Base-by-base conservation (phyloP, 2,113 vertebrate species). In the Trematomus loennbergii region DNA sequence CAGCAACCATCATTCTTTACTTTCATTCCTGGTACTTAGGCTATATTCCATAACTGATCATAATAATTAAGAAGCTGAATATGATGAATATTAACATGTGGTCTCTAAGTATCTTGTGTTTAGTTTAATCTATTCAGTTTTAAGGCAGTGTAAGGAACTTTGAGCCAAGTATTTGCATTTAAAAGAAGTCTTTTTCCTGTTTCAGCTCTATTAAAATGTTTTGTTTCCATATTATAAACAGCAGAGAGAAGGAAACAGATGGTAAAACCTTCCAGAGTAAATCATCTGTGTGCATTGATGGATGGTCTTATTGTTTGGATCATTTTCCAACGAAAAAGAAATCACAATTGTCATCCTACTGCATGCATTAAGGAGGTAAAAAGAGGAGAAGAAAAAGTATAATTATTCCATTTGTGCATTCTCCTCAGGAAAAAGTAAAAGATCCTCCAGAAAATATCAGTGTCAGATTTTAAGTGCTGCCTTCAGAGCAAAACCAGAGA, bases 381-480 rank as follows among this genome's bases (percentile, higher is more conserved):
- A 62, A 29, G 15, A 7, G 1, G 8, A 67, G 43, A 11, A 33
- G 45, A 52, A 16, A 49, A 59, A 5, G 20, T 43, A 3, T 54
- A 64, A 75, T 48, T 9, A 62, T 22, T 72, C 16, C 3, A 1
- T 18, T 58, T 62, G 61, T 46, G 53, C 36, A 52, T 71, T 72
- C 13, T 40, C 33, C 43, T 75, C 54, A 66, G 49, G 49, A 33
- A 40, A 29, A 57, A 75, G 16, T 29, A 16, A 55, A 71, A 75
- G 20, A 52, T 46, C 22, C n/a, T 20, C 2, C 4, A 36, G 50
- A 75, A 40, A 65, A 22, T 15, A 13, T 61, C 4, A 57, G 57
- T 50, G 52, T 79, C 52, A 25, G 49, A 72, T 59, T 72, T 64
- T 10, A 82, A 65, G 22, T 62, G 49, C 70, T 78, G 65, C 64